Evolutionary conservation across 2,113 vertebrate species (phyloP), one percentile per base, ranked within the genome.

Genomic region (Sterna hirundo): DNA sequence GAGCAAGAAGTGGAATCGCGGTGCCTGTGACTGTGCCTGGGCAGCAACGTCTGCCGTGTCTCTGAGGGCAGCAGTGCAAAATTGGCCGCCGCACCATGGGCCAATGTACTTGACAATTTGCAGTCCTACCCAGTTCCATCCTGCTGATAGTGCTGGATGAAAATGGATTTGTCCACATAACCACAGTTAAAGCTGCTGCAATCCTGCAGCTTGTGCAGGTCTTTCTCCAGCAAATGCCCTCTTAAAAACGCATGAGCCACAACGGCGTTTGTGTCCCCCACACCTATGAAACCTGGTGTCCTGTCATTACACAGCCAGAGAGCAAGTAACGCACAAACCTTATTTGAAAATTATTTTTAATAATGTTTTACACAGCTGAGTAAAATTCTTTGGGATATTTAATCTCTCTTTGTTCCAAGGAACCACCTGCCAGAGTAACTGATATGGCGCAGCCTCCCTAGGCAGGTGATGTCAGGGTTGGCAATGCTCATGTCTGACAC

Each of bases 401-500:
- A 74, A 77, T 62, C 42, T 91, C 36, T 32, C 36, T 92, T 47
- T 84, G 49, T 65, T 83, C 61, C 65, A 57, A 16, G 38, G 87
- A 94, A 34, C 18, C 60, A 93, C 75, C 72, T 81, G 65, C 36
- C 86, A 81, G 69, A 86, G 81, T n/a, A 93, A 83, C 51, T 6
- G 65, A 75, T 21, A 66, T 0, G 3, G 54, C 0, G 0, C 55
- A 74, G 55, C 13, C 64, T 95, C 60, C 71, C 83, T 13, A 51
- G n/a, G 54, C 72, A 90, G 84, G 47, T 76, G 89, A 96, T 88
- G 87, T 96, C 95, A 96, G 85, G 61, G 68, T 13, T 97, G 93
- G 80, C 82, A 93, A 25, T n/a, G 81, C 54, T 95, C 32, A 60
- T 1, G 4, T 54, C 46, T 85, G 62, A 85, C 4, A 2, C 38